These are phyloP conservation scores for Drosophila rufa DNA, from an alignment of 1,140 invertebrate species.

Conservation along the genomic window DNA sequence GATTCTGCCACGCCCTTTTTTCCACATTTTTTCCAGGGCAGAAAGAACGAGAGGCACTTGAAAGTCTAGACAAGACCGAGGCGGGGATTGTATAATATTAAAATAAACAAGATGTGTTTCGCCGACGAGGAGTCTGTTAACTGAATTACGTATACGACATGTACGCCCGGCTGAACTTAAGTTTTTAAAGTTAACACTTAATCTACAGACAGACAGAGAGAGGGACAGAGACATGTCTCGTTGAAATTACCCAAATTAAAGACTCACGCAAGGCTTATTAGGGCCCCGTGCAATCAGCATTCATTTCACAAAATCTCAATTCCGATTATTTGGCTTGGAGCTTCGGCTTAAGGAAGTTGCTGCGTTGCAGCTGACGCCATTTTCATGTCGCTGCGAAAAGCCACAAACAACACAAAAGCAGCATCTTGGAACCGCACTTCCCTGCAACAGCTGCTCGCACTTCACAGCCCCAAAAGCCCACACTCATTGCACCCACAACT, in stretches of 20 bases:
- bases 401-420: conserved; percentile 59
- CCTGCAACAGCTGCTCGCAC: conserved; percentile 51
- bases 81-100: conserved; percentile 36
- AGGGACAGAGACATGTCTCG: not conserved
- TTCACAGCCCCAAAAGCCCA: conserved; percentile 5
- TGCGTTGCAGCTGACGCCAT: conserved; percentile 59
- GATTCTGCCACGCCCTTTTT: conserved; percentile 18
- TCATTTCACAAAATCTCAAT: conserved; percentile 28
- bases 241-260: conserved; percentile 35
- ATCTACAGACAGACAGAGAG: not conserved
- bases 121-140: conserved; percentile 1
- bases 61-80: conserved; percentile 42
- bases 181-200: conserved; percentile 9
- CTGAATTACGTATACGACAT: conserved; percentile 56
- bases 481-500: conserved; percentile 8
- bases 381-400: conserved; percentile 58
- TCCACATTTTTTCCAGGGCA: not conserved
- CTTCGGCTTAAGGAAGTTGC: conserved; percentile 19
- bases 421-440: conserved; percentile 47
- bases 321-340: conserved; percentile 33
- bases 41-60: conserved; percentile 21
- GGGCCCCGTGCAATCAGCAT: conserved; percentile 20
- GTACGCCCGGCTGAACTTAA: not conserved
- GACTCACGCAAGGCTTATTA: conserved; percentile 27
- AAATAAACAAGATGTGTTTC: conserved; percentile 36